Evolutionary conservation across 53 echinoderm and acorn worm species (phyloP).

Genomic region (Echinometra lucunter): DNA sequence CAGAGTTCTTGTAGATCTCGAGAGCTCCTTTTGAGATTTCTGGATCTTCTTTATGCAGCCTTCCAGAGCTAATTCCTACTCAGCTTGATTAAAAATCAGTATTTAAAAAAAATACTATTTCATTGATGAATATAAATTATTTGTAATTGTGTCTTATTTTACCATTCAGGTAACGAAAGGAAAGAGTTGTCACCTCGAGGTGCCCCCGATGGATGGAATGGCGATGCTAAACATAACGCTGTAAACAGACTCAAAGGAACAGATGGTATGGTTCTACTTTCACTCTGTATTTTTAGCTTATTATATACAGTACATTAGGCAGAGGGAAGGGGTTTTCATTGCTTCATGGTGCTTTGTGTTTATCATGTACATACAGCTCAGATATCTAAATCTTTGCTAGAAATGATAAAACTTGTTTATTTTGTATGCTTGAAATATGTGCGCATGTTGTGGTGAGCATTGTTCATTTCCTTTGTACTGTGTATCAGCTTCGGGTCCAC

Average conservation of each 20-base stretch:
- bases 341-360: not conserved
- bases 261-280: conserved; percentile 36
- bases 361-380: not conserved
- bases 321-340: not conserved
- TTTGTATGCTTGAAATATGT: too few relatives aligned
- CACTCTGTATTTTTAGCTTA: not conserved
- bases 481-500: not conserved
- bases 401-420: too few relatives aligned
- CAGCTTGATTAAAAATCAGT: not conserved
- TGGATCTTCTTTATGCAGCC: not conserved
- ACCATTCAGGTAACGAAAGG: conserved; percentile 58
- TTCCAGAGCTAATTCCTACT: not conserved
- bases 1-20: not conserved
- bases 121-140: too few relatives aligned
- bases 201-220: conserved; percentile 44
- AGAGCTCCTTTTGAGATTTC: too few relatives aligned
- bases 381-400: not conserved
- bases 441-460: conserved; percentile 21
- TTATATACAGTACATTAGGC: not conserved
- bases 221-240: conserved; percentile 55
- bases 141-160: not conserved
- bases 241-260: conserved; percentile 53
- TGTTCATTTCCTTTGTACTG: not conserved
- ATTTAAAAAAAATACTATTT: not conserved
- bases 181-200: conserved; percentile 55